Percentiles rank a stretch among this genome's conserved stretches.
Conservation (phyloP, 2,113 vertebrate species). For the Pangasianodon hypophthalmus region DNA sequence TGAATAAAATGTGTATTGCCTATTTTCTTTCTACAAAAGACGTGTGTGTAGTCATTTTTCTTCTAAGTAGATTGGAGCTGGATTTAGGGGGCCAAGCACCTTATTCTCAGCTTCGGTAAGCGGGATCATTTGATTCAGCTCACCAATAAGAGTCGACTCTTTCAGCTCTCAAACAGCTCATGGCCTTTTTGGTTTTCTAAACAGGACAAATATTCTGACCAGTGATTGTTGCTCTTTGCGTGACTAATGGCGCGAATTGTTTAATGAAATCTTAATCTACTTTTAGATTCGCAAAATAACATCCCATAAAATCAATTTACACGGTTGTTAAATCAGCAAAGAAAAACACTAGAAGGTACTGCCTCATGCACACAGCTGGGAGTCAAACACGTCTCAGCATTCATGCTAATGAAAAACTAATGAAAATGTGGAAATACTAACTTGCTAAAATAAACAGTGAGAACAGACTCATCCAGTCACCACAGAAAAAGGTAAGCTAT, state of each 20-base stretch:
- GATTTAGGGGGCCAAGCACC: neutral
- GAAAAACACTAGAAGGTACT: no score
- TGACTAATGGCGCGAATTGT: no score
- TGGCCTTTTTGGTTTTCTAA: no score
- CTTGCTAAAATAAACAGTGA: neutral
- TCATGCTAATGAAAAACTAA: neutral
- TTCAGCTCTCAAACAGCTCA: neutral
- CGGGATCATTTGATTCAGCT: neutral
- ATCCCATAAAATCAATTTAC: neutral
- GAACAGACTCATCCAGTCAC: neutral
- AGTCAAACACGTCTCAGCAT: neutral
- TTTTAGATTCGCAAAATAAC: no score
- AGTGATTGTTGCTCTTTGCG: no score
- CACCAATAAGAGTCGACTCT: neutral
- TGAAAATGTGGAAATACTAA: neutral
- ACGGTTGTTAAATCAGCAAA: neutral
- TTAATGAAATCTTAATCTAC: neutral
- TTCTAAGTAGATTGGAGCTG: neutral
- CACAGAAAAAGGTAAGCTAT: neutral
- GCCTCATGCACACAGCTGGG: no score
- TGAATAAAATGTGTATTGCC: conserved; percentile 57
- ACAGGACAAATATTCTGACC: no score
- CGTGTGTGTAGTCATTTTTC: neutral
- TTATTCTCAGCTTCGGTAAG: neutral
- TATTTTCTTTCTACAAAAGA: conserved; percentile 55